These are phyloP conservation scores for Platerodrilus igneus DNA, from an alignment of 2,888 invertebrate genomes.

Conservation along the genomic window DNA sequence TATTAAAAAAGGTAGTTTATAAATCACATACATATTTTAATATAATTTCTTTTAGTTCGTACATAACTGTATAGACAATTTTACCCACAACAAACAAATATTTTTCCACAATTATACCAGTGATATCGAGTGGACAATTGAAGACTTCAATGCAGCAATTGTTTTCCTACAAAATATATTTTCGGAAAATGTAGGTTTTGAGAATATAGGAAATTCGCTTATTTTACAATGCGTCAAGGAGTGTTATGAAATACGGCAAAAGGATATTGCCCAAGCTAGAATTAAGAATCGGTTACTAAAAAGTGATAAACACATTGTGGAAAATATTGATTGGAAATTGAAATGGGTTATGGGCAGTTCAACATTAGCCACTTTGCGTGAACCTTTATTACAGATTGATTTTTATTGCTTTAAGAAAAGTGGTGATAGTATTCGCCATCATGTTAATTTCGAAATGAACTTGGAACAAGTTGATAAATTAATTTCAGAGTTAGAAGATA, in stretches of 20 bases:
- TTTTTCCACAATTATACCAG: conserved; percentile 36
- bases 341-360: conserved; percentile 54
- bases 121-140: conserved; percentile 42
- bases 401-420: conserved; percentile 38
- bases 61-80: conserved; percentile 42
- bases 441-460: conserved; percentile 43
- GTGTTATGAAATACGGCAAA: conserved; percentile 40
- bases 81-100: conserved; percentile 33
- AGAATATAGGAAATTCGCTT: conserved; percentile 11
- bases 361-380: conserved; percentile 47
- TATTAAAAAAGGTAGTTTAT: conserved; percentile 28
- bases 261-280: conserved; percentile 38
- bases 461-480: conserved; percentile 38
- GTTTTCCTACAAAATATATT: conserved; percentile 38
- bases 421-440: conserved; percentile 22
- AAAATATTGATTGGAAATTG: conserved; percentile 53
- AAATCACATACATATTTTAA: conserved; percentile 10
- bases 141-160: conserved; percentile 37
- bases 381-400: conserved; percentile 50
- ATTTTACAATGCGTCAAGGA: conserved; percentile 29
- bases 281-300: conserved; percentile 38
- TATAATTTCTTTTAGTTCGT: conserved; percentile 40
- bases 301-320: conserved; percentile 42
- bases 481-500: conserved; percentile 33
- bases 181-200: conserved; percentile 32